phyloP scores from a whole-genome alignment of 1,140 invertebrate species.

The Nasonia giraulti region DNA sequence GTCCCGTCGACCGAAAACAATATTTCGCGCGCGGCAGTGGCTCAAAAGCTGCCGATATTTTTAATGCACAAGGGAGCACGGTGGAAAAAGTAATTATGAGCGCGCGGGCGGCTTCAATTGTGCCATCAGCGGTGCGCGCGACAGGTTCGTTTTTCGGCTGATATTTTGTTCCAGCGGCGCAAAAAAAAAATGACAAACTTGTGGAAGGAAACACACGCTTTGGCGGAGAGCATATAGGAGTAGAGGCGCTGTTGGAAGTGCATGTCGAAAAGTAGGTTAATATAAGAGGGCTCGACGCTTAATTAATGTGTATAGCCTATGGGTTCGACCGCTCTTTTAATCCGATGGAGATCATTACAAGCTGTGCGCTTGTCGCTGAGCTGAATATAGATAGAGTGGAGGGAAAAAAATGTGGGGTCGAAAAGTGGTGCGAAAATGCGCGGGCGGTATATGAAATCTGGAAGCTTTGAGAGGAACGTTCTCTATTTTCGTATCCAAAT shows the following conservation, averaged over 20 bases:
- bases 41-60: not conserved
- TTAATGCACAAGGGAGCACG: not conserved
- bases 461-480: no score
- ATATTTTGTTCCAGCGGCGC: no score
- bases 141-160: not conserved
- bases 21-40: not conserved
- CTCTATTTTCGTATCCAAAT: no score
- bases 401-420: not conserved
- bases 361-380: not conserved
- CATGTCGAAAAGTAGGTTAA: slow-evolving; percentile 36
- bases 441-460: no score
- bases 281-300: slow-evolving; percentile 31
- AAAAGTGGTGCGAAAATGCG: not conserved
- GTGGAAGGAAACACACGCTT: not conserved
- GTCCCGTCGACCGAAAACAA: not conserved
- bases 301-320: slow-evolving; percentile 44
- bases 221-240: no score
- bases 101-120: not conserved
- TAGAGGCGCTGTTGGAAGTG: no score
- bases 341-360: not conserved
- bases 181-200: not conserved
- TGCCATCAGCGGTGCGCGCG: no score
- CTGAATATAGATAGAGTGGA: not conserved
- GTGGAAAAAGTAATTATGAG: not conserved
- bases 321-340: not conserved